Percentiles rank a stretch among this genome's conserved stretches.
Evolutionary conservation across 2,888 invertebrate genomes (phyloP).

Genomic region (Syrphus vitripennis): DNA sequence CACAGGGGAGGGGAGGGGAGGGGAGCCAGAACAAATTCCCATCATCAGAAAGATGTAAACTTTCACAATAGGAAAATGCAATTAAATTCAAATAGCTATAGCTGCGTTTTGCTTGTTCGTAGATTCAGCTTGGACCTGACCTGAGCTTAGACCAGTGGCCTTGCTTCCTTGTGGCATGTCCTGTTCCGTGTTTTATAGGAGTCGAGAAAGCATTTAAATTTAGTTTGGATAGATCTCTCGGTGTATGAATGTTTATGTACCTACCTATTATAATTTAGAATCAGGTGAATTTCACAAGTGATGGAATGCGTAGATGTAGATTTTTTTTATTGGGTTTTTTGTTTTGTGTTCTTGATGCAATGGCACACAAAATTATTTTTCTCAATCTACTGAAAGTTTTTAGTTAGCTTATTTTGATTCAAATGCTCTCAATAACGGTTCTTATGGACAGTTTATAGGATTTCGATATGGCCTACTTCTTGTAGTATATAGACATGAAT

Average conservation of each 20-base stretch:
- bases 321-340: no score
- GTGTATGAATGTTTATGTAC: background rate
- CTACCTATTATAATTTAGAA: no score
- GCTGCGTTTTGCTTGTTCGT: constrained; percentile 38
- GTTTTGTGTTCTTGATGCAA: no score
- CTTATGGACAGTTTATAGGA: no score
- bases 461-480: no score
- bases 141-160: background rate
- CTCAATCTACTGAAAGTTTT: no score
- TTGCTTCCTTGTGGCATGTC: constrained; percentile 17
- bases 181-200: background rate
- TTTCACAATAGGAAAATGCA: constrained; percentile 58
- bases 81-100: constrained; percentile 64
- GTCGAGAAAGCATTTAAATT: constrained; percentile 48
- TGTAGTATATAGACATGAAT: no score
- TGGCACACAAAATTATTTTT: no score
- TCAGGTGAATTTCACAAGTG: background rate
- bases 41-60: background rate
- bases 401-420: no score
- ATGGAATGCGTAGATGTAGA: no score
- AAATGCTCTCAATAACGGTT: no score
- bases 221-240: background rate
- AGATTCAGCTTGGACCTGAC: constrained; percentile 47
- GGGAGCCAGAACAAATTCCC: background rate
- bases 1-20: background rate